phyloP scores from a whole-genome alignment of 2,113 vertebrate species.

The Trematocara macrostoma region DNA sequence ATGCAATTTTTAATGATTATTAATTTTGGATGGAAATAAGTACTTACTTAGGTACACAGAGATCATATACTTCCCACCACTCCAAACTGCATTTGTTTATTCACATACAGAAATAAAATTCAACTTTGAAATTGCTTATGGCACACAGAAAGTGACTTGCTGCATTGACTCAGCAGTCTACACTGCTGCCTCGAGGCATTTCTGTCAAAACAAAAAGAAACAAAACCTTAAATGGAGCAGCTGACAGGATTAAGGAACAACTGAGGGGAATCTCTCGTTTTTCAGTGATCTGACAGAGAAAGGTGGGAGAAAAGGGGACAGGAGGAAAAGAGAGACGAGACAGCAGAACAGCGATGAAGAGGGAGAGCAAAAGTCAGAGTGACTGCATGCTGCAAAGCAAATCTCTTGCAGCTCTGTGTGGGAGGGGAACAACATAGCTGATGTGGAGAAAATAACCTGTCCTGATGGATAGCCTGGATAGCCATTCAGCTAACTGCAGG shows the following conservation, averaged over 20 bases:
- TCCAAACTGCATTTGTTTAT: not conserved
- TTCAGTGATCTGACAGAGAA: conserved; percentile 4
- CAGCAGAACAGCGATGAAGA: not conserved
- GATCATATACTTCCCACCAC: not conserved
- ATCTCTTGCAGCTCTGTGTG: not conserved
- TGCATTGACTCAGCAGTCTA: not conserved
- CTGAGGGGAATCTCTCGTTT: not conserved
- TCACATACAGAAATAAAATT: not conserved
- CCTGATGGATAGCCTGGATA: conserved; percentile 19
- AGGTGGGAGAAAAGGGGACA: not conserved
- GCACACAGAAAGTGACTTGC: not conserved
- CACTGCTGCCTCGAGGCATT: not conserved
- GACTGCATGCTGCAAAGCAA: not conserved
- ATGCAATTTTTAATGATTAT: not conserved
- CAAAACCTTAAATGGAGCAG: not conserved
- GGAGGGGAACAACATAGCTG: not conserved
- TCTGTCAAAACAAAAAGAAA: not conserved
- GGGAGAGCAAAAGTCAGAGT: not conserved
- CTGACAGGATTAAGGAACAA: not conserved
- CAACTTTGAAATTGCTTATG: not conserved
- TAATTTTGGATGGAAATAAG: not conserved
- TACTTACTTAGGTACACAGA: not conserved
- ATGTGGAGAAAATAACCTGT: conserved; percentile 3
- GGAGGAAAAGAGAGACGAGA: not conserved
- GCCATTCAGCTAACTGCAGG: conserved; percentile 12